These are phyloP conservation scores for Coregonus suidteri DNA, from an alignment of 2,797 vertebrate species.

Conservation along the genomic window DNA sequence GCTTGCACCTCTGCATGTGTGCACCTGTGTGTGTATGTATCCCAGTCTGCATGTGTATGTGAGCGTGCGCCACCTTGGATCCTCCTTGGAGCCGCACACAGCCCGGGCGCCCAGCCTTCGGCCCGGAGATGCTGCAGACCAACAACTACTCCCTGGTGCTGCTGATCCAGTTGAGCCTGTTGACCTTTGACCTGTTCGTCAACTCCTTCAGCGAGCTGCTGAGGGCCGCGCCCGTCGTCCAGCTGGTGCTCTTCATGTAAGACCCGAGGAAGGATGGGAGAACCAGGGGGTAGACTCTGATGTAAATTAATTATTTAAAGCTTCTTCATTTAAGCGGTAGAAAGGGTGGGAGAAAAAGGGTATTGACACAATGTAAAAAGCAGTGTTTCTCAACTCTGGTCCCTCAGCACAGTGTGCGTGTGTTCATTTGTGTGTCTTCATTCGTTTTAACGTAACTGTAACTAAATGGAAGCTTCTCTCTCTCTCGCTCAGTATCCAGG, in stretches of 20 bases:
- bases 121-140: constrained; percentile 83
- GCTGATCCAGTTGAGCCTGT: constrained; percentile 86
- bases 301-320: not conserved
- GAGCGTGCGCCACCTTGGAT: constrained; percentile 69
- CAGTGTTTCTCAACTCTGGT: not conserved
- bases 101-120: constrained; percentile 63
- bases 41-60: constrained; percentile 43
- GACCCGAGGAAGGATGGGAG: constrained; percentile 32
- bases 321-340: too few species aligned
- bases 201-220: constrained; percentile 94
- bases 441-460: not conserved
- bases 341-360: not conserved
- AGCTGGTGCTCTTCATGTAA: constrained; percentile 94
- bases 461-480: not conserved
- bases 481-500: constrained; percentile 78
- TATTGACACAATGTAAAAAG: not conserved
- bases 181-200: constrained; percentile 88
- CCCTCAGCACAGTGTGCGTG: not conserved
- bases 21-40: constrained; percentile 52
- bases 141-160: constrained; percentile 91
- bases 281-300: not conserved
- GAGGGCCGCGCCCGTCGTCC: constrained; percentile 79
- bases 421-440: not conserved
- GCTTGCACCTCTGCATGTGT: constrained; percentile 5
- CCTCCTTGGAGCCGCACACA: constrained; percentile 65